phyloP scores from a whole-genome alignment of 2,113 vertebrate genomes.

The Pontoporia blainvillei region DNA sequence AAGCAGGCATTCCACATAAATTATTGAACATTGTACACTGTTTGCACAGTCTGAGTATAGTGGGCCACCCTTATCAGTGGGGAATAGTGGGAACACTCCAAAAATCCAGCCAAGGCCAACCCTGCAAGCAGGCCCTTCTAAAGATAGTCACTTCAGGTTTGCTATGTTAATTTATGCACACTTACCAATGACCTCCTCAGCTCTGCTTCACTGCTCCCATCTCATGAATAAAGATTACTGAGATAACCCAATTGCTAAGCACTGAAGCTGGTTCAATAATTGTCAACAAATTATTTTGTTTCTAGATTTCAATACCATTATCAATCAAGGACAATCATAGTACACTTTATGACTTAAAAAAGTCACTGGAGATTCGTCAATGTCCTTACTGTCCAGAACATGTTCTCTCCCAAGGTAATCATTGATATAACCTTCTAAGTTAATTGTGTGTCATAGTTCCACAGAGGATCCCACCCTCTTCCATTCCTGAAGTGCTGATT shows the following conservation, averaged over 20 bases:
- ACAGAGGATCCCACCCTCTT: not conserved
- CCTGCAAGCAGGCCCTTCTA: not conserved
- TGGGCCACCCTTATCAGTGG: not conserved
- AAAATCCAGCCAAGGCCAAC: not conserved
- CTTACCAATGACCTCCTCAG: not conserved
- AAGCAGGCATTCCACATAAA: not conserved
- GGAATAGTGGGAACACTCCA: not conserved
- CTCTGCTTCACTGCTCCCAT: not conserved
- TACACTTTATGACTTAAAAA: not conserved
- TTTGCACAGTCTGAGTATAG: not conserved
- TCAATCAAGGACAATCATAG: not conserved
- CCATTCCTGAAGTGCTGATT: not conserved
- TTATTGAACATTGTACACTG: too few species aligned
- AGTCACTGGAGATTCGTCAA: not conserved
- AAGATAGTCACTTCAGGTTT: not conserved
- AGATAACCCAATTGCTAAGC: not conserved
- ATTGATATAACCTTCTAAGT: not conserved
- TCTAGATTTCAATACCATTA: not conserved
- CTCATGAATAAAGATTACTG: not conserved
- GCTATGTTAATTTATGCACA: not conserved
- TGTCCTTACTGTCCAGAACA: not conserved
- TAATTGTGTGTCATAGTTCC: not conserved
- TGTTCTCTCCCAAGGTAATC: not conserved
- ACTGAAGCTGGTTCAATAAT: not conserved
- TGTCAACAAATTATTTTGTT: not conserved